These are phyloP conservation scores for Pseudonaja textilis DNA, from an alignment of 2,113 vertebrate genomes.

Conservation along the genomic window DNA sequence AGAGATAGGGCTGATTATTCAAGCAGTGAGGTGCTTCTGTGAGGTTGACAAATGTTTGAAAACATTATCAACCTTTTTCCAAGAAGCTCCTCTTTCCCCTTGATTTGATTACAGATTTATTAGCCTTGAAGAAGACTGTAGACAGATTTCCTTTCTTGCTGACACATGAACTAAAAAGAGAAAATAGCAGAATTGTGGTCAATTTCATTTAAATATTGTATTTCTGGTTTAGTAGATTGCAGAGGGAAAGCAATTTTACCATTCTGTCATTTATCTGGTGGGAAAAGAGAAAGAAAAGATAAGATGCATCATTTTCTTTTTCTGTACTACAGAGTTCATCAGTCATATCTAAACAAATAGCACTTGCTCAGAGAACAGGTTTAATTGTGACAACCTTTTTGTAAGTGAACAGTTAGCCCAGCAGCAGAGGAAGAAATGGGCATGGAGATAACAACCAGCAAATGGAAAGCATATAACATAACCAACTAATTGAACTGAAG, in stretches of 20 bases:
- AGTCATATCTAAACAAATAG: neutral
- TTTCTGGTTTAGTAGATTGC: neutral
- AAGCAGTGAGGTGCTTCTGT: neutral
- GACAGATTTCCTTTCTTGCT: neutral
- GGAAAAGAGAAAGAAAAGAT: neutral
- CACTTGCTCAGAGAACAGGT: neutral
- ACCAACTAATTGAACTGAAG: neutral
- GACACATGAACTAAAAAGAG: neutral
- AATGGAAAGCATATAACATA: neutral
- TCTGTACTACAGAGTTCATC: neutral
- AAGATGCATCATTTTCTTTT: neutral
- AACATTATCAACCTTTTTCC: neutral
- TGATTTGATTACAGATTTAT: neutral
- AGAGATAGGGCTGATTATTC: neutral
- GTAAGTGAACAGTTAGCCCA: neutral
- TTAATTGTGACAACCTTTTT: neutral
- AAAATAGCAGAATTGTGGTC: neutral
- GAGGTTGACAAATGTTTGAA: neutral
- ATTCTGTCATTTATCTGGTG: neutral
- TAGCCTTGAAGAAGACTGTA: neutral
- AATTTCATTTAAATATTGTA: neutral
- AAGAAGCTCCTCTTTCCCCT: neutral
- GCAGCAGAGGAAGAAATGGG: neutral
- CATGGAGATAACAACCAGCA: neutral
- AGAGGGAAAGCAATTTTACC: neutral